Conservation (phyloP, 2,113 vertebrate species). For the Noturus placidus region DNA sequence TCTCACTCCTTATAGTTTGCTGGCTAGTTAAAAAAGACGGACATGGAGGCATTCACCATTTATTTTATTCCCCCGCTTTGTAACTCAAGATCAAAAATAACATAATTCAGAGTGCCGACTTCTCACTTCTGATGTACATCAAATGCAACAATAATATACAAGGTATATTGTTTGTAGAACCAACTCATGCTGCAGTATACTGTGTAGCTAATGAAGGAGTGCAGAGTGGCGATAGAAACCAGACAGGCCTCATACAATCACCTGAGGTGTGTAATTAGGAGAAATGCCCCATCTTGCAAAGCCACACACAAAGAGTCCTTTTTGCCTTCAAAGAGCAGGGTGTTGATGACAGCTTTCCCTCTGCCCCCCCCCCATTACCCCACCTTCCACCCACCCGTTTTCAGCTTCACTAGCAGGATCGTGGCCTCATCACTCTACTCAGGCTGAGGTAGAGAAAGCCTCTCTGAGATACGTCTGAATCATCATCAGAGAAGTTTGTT, state of each 20-base stretch:
- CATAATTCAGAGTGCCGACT: background rate
- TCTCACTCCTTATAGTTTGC: background rate
- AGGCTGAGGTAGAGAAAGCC: slow-evolving; percentile 37
- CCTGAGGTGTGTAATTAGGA: slow-evolving; percentile 50
- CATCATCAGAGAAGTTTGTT: slow-evolving; percentile 40
- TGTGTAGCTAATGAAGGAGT: background rate
- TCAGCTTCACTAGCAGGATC: slow-evolving; percentile 33
- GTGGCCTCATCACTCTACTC: slow-evolving; percentile 34
- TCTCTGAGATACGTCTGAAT: slow-evolving; percentile 41
- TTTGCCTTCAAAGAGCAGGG: slow-evolving; percentile 42
- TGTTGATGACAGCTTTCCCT: slow-evolving; percentile 35
- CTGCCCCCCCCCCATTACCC: background rate
- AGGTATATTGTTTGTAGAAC: background rate
- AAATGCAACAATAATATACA: background rate
- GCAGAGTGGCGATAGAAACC: slow-evolving; percentile 35
- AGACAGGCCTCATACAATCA: slow-evolving; percentile 49
- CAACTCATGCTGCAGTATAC: background rate
- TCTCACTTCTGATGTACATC: background rate
- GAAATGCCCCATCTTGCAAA: slow-evolving; percentile 44
- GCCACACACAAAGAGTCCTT: slow-evolving; percentile 45
- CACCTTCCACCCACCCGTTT: background rate
- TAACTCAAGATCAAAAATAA: background rate
- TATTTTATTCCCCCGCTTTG: background rate
- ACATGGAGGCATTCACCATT: background rate
- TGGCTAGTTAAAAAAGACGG: background rate